phyloP scores from a whole-genome alignment of 1,140 invertebrate genomes.

The Pemphigus obesinymphae region DNA sequence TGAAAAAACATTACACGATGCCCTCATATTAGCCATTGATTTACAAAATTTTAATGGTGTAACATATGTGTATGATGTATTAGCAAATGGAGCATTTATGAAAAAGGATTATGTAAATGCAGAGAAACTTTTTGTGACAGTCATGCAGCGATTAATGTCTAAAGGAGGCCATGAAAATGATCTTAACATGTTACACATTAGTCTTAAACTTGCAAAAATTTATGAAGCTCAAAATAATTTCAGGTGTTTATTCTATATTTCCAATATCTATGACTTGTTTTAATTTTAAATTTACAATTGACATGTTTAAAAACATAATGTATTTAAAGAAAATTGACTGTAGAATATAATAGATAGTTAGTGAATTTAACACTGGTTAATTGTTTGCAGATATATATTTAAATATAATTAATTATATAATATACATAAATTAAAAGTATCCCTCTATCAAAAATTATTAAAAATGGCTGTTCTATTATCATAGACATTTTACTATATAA shows the following conservation, averaged over 20 bases:
- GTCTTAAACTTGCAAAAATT: conserved; percentile 70
- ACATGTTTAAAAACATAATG: no score
- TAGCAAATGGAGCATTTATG: conserved; percentile 84
- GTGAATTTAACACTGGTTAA: no score
- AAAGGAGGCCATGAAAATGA: conserved; percentile 67
- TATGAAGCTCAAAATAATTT: conserved; percentile 60
- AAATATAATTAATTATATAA: no score
- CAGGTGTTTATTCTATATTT: conserved; percentile 50
- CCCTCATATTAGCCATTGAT: conserved; percentile 75
- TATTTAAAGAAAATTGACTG: no score
- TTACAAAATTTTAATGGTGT: conserved; percentile 67
- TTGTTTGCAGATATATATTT: no score
- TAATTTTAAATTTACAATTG: no score
- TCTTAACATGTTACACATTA: conserved; percentile 69
- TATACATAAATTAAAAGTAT: no score
- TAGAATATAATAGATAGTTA: no score
- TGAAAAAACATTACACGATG: conserved; percentile 77
- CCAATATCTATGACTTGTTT: background rate
- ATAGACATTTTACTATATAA: no score
- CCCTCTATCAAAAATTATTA: no score
- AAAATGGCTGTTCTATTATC: no score
- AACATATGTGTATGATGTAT: conserved; percentile 81
- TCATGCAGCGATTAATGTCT: conserved; percentile 69
- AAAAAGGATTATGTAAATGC: conserved; percentile 72
- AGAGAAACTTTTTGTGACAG: conserved; percentile 73